These are phyloP conservation scores for Macropodus opercularis DNA, from an alignment of 2,797 vertebrate species.

Conservation along the genomic window DNA sequence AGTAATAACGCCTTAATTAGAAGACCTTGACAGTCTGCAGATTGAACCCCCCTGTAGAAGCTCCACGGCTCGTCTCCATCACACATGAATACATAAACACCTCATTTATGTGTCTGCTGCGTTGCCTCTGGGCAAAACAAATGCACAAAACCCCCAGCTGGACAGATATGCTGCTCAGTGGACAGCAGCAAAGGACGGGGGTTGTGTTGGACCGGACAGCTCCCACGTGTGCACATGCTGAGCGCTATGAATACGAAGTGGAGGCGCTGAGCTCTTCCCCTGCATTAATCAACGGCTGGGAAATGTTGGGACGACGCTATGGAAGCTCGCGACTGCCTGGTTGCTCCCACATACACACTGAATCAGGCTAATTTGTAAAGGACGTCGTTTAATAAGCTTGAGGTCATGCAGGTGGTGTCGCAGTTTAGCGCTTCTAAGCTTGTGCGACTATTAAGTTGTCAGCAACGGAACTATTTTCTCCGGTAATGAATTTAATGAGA, in stretches of 20 bases:
- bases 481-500: conserved; percentile 21
- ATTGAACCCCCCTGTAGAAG: conserved; percentile 26
- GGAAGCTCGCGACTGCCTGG: conserved; percentile 37
- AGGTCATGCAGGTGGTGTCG: background rate
- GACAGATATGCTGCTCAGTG: conserved; percentile 16
- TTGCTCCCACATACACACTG: conserved; percentile 34
- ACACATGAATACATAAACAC: conserved; percentile 17
- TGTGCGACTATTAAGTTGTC: background rate
- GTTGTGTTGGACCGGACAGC: conserved; percentile 9
- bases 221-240: conserved; percentile 5
- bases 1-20: conserved; percentile 56
- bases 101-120: conserved; percentile 26
- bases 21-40: conserved; percentile 45
- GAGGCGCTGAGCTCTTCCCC: conserved; percentile 7
- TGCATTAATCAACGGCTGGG: conserved; percentile 43
- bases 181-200: conserved; percentile 4
- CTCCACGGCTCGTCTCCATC: conserved; percentile 13
- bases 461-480: conserved; percentile 17
- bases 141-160: conserved; percentile 10
- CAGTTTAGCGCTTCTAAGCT: background rate
- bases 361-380: conserved; percentile 24
- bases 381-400: conserved; percentile 5
- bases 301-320: conserved; percentile 31
- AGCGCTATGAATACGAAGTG: conserved; percentile 10
- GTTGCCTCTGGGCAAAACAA: conserved; percentile 39